These are phyloP conservation scores for Carcharodon carcharias DNA, from an alignment of 2,797 vertebrate species.

Conservation along the genomic window DNA sequence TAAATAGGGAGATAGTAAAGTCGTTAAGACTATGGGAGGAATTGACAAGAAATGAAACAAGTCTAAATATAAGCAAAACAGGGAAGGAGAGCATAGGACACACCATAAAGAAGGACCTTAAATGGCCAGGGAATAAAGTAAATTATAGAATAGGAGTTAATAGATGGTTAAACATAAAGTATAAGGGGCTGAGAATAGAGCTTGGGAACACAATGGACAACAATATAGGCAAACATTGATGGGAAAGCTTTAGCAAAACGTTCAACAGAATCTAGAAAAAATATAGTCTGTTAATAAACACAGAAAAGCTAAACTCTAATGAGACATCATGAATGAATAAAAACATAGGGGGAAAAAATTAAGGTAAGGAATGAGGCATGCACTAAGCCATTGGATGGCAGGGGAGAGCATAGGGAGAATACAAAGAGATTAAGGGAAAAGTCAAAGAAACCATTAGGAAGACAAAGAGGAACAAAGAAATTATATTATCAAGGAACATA, in stretches of 20 bases:
- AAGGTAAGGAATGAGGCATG: too few relatives aligned
- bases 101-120: not conserved
- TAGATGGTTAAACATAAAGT: not conserved
- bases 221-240: not conserved
- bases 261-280: not conserved
- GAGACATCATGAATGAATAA: too few relatives aligned
- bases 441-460: too few relatives aligned
- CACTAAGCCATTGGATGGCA: too few relatives aligned
- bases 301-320: not conserved
- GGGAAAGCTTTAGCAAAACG: not conserved
- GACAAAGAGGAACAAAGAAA: too few relatives aligned
- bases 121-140: not conserved
- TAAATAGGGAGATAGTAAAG: not conserved
- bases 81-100: not conserved
- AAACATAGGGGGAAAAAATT: too few relatives aligned
- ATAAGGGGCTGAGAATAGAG: not conserved
- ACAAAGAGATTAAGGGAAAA: too few relatives aligned
- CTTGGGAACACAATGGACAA: not conserved
- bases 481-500: too few relatives aligned
- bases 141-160: not conserved
- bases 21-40: not conserved
- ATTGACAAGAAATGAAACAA: not conserved
- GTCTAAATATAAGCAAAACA: not conserved
- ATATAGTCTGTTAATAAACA: too few relatives aligned
- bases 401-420: too few relatives aligned